Percentiles rank a stretch among this genome's conserved stretches.
These are phyloP conservation scores for Etheostoma spectabile DNA, from an alignment of 2,113 vertebrate genomes.

Conservation along the genomic window DNA sequence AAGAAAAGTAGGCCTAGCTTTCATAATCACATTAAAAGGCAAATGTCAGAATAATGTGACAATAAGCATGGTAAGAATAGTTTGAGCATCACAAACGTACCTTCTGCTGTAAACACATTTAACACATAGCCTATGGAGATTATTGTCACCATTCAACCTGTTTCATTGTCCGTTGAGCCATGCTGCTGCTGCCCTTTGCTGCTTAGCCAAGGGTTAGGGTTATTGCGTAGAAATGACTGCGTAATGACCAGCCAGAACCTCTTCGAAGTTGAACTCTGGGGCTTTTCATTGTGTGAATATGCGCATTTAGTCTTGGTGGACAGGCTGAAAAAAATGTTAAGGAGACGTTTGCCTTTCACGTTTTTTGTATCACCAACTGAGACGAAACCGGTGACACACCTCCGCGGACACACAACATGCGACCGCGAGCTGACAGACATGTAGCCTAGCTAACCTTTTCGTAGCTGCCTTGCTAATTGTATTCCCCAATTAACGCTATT, in stretches of 20 bases:
- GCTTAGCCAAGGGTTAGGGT: not conserved
- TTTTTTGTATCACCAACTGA: constrained; percentile 34
- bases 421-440: not conserved
- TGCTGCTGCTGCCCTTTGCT: constrained; percentile 42
- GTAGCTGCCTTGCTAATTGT: not conserved
- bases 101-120: constrained; percentile 23
- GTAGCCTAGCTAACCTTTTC: not conserved
- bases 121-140: not conserved
- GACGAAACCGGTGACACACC: constrained; percentile 48
- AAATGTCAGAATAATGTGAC: not conserved
- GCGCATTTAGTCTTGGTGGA: not conserved
- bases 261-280: not conserved
- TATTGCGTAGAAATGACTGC: constrained; percentile 9
- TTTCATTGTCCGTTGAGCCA: constrained; percentile 61
- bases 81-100: not conserved
- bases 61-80: not conserved
- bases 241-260: constrained; percentile 4
- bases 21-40: not conserved
- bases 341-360: not conserved
- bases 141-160: constrained; percentile 64
- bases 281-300: not conserved
- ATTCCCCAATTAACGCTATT: constrained; percentile 12
- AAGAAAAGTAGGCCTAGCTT: not conserved
- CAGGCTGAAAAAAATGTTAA: not conserved
- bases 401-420: constrained; percentile 27